Evolutionary conservation across 2,888 invertebrate species (phyloP).

Genomic region (Pedicia rivosa): DNA sequence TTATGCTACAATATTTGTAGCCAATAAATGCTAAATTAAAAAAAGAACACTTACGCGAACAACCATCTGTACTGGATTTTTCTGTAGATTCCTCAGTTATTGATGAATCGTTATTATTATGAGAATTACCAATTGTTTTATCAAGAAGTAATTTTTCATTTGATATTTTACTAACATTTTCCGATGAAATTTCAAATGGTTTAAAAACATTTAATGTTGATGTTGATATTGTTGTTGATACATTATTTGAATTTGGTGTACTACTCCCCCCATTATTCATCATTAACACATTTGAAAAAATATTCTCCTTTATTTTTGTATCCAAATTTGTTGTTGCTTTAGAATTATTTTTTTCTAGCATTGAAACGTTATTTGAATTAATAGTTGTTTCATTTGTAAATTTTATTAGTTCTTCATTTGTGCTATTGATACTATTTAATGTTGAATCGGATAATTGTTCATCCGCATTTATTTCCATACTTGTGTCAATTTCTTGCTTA

Average conservation of each 20-base stretch:
- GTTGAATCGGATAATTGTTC: conserved; percentile 1
- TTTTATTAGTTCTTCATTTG: not conserved
- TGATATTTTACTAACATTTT: conserved; percentile 15
- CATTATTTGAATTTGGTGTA: conserved; percentile 12
- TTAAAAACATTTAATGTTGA: conserved; percentile 13
- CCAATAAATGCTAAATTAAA: no score
- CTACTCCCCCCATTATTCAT: conserved; percentile 11
- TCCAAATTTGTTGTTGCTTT: not conserved
- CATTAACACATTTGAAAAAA: conserved; percentile 1
- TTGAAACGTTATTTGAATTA: no score
- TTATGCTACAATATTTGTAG: no score
- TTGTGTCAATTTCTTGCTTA: not conserved
- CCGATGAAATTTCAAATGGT: conserved; percentile 15
- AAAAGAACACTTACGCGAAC: no score
- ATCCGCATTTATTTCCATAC: not conserved
- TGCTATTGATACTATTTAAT: not conserved
- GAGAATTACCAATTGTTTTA: conserved; percentile 8
- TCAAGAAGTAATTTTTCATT: no score
- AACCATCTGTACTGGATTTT: no score
- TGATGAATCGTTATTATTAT: not conserved
- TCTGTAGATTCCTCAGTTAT: not conserved
- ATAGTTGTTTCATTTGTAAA: not conserved
- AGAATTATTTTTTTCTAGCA: not conserved
- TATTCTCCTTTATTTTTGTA: not conserved
- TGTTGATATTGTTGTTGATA: conserved; percentile 11